Evolutionary conservation across 2,797 vertebrate species (phyloP), one percentile per base, ranked within the genome.

Genomic region (Apogon hyalosoma): DNA sequence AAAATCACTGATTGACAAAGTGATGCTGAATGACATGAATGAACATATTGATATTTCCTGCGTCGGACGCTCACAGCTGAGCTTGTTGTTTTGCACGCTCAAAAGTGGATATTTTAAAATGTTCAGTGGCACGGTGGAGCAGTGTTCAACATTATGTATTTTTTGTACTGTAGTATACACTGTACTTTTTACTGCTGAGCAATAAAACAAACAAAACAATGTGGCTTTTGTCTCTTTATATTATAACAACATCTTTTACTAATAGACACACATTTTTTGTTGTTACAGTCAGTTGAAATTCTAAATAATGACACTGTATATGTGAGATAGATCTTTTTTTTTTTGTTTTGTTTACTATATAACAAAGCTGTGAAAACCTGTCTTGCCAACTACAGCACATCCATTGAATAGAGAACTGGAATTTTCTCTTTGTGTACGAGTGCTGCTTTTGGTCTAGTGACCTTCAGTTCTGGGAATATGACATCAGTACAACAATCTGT

Each of bases 161-260:
- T 93, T 90, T 94, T 93, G 85, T 94, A 94, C 92, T 86, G 90
- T 94, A 93, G 92, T 92, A 94, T 90, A 93, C 90, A 93, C 91
- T 94, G 92, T 94, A 92, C 89, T 94, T 95, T 95, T 92, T 94
- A 94, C 91, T 88, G 92, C 92, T 91, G 92, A 94, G 93, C 93
- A 94, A 95, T 94, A 94, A 93, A 94, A 94, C 83, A 73, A 61
- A 76, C 15, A 84, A 87, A 59, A 67, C 75, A 84, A 73, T 47
- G 28, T 3, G 39, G 12, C 4, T 13, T 79, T 57, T 70, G 55
- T 46, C 55, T 70, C 31, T 64, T 64, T 51, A 6, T 52, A 51
- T n/a, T 42, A 2, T 54, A 11, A 49, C 40, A 10, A 13, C 18
- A 3, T 12, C n/a, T 33, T 21, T 10, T 31, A 40, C 39, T 1